Evolutionary conservation across 2,797 vertebrate genomes (phyloP).

Genomic region (Morus bassanus): DNA sequence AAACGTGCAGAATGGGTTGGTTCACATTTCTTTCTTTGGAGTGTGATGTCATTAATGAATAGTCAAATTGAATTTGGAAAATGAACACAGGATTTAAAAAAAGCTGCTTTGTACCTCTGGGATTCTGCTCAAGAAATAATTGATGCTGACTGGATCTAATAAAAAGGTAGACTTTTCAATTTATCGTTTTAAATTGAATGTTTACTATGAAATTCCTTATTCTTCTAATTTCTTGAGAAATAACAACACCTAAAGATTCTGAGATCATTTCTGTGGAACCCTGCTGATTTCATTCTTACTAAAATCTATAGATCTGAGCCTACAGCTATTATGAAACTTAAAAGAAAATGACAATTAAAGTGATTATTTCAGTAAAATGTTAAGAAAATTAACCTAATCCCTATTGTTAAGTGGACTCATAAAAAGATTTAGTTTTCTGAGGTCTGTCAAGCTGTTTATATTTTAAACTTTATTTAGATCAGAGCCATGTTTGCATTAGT

Average conservation of each 20-base stretch:
- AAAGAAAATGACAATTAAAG: slow-evolving; percentile 14
- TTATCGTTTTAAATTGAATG: not conserved
- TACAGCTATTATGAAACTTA: not conserved
- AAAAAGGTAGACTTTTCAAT: not conserved
- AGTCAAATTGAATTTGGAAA: slow-evolving; percentile 15
- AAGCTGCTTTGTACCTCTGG: not conserved
- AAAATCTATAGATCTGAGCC: slow-evolving; percentile 15
- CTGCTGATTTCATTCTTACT: slow-evolving; percentile 1
- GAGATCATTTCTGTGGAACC: not conserved
- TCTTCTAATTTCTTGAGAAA: slow-evolving; percentile 1
- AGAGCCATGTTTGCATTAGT: not conserved
- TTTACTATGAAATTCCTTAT: not conserved
- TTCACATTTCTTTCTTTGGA: not conserved
- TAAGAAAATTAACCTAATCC: slow-evolving; percentile 34
- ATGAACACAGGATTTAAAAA: not conserved
- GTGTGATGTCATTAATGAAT: slow-evolving; percentile 27
- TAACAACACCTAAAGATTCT: not conserved
- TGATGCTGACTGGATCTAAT: not conserved
- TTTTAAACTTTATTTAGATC: not conserved
- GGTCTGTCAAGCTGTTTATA: not conserved
- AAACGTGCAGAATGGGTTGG: not conserved
- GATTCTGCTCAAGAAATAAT: slow-evolving; percentile 4
- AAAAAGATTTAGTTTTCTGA: not conserved
- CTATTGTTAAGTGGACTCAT: not conserved
- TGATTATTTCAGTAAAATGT: slow-evolving; percentile 26